phyloP scores from a whole-genome alignment of 2,888 invertebrate species.

The Biston betularia region DNA sequence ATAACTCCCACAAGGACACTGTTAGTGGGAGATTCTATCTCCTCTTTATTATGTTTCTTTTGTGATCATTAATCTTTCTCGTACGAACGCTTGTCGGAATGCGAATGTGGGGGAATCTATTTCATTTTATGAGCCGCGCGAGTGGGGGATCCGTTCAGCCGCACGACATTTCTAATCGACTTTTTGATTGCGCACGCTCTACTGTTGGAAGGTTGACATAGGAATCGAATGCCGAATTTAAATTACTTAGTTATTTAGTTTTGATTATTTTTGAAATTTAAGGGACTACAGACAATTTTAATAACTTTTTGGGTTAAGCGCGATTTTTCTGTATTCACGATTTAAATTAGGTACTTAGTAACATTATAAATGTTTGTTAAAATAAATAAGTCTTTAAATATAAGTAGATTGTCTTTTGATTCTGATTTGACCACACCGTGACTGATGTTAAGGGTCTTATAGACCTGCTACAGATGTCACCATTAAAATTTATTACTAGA shows the following conservation, averaged over 20 bases:
- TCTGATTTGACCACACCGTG: too few relatives aligned
- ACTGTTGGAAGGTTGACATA: conserved; percentile 56
- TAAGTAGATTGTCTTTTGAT: too few relatives aligned
- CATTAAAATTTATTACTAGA: too few relatives aligned
- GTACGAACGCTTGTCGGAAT: conserved; percentile 87
- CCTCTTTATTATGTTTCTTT: conserved; percentile 86
- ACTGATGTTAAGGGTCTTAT: too few relatives aligned
- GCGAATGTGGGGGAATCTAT: conserved; percentile 87
- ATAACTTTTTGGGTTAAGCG: too few relatives aligned
- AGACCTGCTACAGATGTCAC: too few relatives aligned
- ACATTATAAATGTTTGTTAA: too few relatives aligned
- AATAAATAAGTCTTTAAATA: too few relatives aligned
- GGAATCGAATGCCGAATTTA: conserved; percentile 63
- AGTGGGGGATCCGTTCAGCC: conserved; percentile 82
- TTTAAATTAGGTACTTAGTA: too few relatives aligned
- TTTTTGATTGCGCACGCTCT: conserved; percentile 83
- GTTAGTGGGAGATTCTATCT: conserved; percentile 86
- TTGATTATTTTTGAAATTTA: conserved; percentile 6
- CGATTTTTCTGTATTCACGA: too few relatives aligned
- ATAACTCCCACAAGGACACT: conserved; percentile 86
- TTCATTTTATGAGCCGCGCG: conserved; percentile 85
- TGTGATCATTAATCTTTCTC: conserved; percentile 87
- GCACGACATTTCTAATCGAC: conserved; percentile 85
- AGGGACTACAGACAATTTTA: not conserved
- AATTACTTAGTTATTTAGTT: conserved; percentile 47